These are phyloP conservation scores for Cephalotes varians DNA, from an alignment of 2,888 invertebrate genomes.

Conservation along the genomic window DNA sequence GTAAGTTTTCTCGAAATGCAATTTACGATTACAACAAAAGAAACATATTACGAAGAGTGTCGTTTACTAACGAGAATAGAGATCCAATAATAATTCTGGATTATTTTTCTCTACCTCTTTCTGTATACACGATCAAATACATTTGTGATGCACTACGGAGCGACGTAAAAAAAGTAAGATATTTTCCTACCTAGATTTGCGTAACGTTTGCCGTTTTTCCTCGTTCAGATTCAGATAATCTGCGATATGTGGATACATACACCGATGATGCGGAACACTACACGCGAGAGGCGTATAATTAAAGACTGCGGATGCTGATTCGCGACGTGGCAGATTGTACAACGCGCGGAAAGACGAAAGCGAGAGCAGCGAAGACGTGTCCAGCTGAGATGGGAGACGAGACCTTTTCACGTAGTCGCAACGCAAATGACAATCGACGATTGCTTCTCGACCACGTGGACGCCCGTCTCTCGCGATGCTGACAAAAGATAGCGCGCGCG, in stretches of 20 bases:
- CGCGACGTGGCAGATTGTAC: neutral
- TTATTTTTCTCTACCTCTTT: neutral
- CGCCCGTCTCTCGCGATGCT: neutral
- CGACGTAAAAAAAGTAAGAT: neutral
- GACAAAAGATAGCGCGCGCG: conserved; percentile 34
- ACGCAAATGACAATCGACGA: conserved; percentile 43
- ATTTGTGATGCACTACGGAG: conserved; percentile 19
- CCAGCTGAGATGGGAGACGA: neutral
- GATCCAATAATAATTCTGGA: neutral
- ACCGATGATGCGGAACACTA: neutral
- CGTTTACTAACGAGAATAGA: neutral
- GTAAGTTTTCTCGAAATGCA: neutral
- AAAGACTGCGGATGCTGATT: neutral
- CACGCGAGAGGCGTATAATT: conserved; percentile 15
- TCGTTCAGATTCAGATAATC: conserved; percentile 10
- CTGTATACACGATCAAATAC: conserved; percentile 6
- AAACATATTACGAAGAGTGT: neutral
- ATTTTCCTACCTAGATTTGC: conserved; percentile 25
- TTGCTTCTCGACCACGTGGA: conserved; percentile 38
- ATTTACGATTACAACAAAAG: neutral
- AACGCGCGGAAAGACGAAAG: neutral
- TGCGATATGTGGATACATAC: neutral
- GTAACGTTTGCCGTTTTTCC: conserved; percentile 4
- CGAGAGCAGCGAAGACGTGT: neutral
- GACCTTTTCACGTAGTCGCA: neutral